A percentile compares a stretch with the other conserved stretches of the same genome.
These are phyloP conservation scores for Bembecia ichneumoniformis DNA, from an alignment of 2,888 invertebrate species.

Conservation along the genomic window DNA sequence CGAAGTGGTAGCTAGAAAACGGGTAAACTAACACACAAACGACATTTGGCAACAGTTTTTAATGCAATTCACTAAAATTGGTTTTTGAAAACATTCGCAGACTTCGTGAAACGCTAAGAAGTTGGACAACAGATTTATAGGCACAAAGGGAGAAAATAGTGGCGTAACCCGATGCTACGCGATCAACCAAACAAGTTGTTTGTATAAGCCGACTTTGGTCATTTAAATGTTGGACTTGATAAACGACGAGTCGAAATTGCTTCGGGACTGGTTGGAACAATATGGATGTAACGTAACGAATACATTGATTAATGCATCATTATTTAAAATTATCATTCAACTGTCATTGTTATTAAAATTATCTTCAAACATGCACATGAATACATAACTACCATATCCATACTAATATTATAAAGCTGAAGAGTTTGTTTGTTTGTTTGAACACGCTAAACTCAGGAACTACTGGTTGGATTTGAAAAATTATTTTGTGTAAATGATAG, in stretches of 20 bases:
- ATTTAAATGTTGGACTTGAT: slow-evolving; percentile 64
- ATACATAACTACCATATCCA: too few relatives aligned
- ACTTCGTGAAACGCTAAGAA: slow-evolving; percentile 54
- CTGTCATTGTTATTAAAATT: too few relatives aligned
- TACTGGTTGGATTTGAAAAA: too few relatives aligned
- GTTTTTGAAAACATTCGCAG: slow-evolving; percentile 52
- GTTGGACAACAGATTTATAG: slow-evolving; percentile 66
- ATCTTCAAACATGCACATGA: too few relatives aligned
- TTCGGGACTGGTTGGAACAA: slow-evolving; percentile 14
- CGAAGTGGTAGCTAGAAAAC: slow-evolving; percentile 15
- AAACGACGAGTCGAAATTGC: slow-evolving; percentile 51
- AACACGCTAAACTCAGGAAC: too few relatives aligned
- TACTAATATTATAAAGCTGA: too few relatives aligned
- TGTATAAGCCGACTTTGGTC: slow-evolving; percentile 53
- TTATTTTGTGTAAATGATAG: too few relatives aligned
- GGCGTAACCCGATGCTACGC: slow-evolving; percentile 31
- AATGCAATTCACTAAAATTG: slow-evolving; percentile 62
- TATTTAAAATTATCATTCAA: not conserved
- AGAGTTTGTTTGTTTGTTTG: too few relatives aligned
- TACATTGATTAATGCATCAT: not conserved
- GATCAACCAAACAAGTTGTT: slow-evolving; percentile 59
- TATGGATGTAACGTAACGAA: slow-evolving; percentile 2
- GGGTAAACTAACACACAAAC: slow-evolving; percentile 28
- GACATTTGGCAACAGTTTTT: slow-evolving; percentile 64
- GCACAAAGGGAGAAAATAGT: slow-evolving; percentile 49